Conservation (phyloP, 30 jellyfish, hydroid and myxozoan species). For the Turritopsis rubra region DNA sequence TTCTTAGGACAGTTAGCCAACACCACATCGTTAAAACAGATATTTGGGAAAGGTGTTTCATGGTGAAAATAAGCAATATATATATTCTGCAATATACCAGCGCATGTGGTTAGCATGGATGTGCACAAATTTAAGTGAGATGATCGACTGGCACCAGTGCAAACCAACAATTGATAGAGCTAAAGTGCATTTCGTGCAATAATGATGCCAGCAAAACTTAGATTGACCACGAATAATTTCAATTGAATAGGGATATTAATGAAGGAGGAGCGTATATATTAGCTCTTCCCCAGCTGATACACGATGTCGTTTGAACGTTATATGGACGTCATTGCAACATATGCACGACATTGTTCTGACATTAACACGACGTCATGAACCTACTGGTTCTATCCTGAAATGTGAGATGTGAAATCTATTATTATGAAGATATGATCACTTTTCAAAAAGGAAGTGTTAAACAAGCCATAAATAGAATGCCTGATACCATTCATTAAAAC, state of each 20-base stretch:
- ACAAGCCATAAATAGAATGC: no score
- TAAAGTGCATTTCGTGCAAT: not conserved
- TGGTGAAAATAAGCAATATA: not conserved
- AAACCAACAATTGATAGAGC: not conserved
- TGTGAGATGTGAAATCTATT: no score
- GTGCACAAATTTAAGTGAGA: not conserved
- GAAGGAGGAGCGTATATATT: not conserved
- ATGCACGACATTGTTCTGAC: no score
- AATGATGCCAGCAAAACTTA: not conserved
- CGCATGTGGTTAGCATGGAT: not conserved
- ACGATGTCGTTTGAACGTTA: no score
- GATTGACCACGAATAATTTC: not conserved
- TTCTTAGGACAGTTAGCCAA: no score
- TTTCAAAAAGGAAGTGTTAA: no score
- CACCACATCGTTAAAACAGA: not conserved
- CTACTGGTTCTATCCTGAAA: no score
- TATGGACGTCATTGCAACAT: no score
- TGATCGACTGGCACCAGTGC: not conserved
- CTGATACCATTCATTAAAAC: no score
- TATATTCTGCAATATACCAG: not conserved
- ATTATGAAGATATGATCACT: no score
- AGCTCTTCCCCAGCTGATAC: no score
- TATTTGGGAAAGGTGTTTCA: not conserved
- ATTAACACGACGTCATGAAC: no score
- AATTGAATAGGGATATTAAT: not conserved